Evolutionary conservation across 1,140 invertebrate genomes (phyloP).

Genomic region (Rhagoletis zephyria): DNA sequence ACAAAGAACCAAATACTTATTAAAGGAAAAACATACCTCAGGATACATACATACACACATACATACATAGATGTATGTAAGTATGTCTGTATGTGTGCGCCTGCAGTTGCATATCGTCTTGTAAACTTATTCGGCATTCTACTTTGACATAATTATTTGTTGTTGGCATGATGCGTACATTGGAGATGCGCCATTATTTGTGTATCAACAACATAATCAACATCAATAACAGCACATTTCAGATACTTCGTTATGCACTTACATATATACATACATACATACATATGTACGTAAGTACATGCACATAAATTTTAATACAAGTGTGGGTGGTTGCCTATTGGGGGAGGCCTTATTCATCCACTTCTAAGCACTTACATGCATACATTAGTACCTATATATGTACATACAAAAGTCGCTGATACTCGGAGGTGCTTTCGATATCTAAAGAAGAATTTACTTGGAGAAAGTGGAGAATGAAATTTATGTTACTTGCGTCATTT

Average conservation of each 20-base stretch:
- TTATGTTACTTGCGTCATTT: not conserved
- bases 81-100: not conserved
- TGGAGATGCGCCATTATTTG: not conserved
- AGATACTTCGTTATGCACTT: not conserved
- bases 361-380: too few species aligned
- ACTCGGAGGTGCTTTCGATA: not conserved
- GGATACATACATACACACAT: not conserved
- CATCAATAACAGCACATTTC: not conserved
- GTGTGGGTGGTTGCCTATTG: not conserved
- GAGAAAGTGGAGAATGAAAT: not conserved
- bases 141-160: not conserved
- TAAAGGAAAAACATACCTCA: not conserved
- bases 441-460: not conserved
- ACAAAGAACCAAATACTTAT: not conserved
- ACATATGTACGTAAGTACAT: not conserved
- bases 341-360: not conserved
- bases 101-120: not conserved
- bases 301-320: not conserved
- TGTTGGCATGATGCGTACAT: not conserved
- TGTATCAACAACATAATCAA: slow-evolving; percentile 38
- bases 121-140: not conserved
- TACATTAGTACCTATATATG: too few species aligned
- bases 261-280: not conserved
- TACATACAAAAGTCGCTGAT: not conserved
- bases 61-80: not conserved